phyloP scores from a whole-genome alignment of 2,888 invertebrate species.

The Chrysotoxum bicinctum region DNA sequence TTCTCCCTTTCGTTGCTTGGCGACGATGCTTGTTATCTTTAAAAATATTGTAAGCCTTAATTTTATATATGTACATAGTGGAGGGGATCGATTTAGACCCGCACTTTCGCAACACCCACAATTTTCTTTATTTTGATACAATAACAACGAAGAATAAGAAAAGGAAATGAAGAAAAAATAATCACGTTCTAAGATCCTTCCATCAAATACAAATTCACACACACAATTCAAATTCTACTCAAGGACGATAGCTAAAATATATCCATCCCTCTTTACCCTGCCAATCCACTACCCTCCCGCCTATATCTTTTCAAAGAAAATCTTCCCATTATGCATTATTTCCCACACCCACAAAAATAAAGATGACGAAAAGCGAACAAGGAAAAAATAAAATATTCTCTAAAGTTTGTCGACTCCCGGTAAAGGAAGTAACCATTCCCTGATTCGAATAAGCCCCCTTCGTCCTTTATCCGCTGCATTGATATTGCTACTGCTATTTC shows the following conservation, averaged over 20 bases:
- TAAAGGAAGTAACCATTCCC: constrained; percentile 42
- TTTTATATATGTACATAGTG: constrained; percentile 66
- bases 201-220: neutral
- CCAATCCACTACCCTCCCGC: constrained; percentile 1
- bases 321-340: neutral
- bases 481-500: constrained; percentile 29
- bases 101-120: neutral
- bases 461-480: constrained; percentile 32
- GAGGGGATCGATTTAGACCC: constrained; percentile 32
- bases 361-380: constrained; percentile 55
- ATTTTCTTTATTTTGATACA: constrained; percentile 61
- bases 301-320: constrained; percentile 45
- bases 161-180: constrained; percentile 39
- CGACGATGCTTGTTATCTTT: constrained; percentile 46
- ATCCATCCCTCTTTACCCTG: constrained; percentile 59
- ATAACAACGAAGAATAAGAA: constrained; percentile 48
- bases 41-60: constrained; percentile 64
- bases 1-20: too few relatives aligned
- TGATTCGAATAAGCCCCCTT: neutral
- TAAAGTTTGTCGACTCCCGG: constrained; percentile 46
- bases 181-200: constrained; percentile 43
- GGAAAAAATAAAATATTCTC: constrained; percentile 55
- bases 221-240: constrained; percentile 11
- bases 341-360: constrained; percentile 53
- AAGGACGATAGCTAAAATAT: constrained; percentile 67